These are phyloP conservation scores for Heliocidaris erythrogramma DNA, from an alignment of 35 echinoderm and acorn worm species.

Conservation along the genomic window DNA sequence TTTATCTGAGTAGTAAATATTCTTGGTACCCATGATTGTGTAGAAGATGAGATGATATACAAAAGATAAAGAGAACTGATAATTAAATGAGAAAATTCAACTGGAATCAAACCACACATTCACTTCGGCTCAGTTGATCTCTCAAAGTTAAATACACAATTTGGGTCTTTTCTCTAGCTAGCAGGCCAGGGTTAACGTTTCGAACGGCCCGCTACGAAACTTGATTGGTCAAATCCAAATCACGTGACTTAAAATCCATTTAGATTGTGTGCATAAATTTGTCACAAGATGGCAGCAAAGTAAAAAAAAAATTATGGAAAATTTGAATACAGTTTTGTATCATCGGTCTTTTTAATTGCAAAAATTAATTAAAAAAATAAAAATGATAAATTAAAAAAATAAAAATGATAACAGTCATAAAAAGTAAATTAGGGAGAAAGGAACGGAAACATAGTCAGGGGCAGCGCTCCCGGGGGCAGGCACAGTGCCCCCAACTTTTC, in stretches of 20 bases:
- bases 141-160: background rate
- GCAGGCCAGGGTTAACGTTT: too few relatives aligned
- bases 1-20: conserved; percentile 90
- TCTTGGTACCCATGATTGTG: conserved; percentile 49
- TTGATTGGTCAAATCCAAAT: conserved; percentile 18
- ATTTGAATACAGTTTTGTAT: too few relatives aligned
- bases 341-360: too few relatives aligned
- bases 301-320: background rate
- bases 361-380: too few relatives aligned
- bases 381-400: too few relatives aligned
- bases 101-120: background rate
- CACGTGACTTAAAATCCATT: conserved; percentile 48
- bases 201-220: conserved; percentile 41
- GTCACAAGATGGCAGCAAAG: conserved; percentile 41
- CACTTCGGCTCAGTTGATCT: background rate
- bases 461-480: too few relatives aligned
- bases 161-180: too few relatives aligned
- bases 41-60: background rate
- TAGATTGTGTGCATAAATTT: conserved; percentile 23
- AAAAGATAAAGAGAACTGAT: background rate
- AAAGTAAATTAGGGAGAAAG: too few relatives aligned
- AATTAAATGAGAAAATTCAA: background rate
- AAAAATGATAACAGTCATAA: too few relatives aligned
- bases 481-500: too few relatives aligned
- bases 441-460: too few relatives aligned